Evolutionary conservation across 2,888 invertebrate species (phyloP).

Genomic region (Sympetrum striolatum): DNA sequence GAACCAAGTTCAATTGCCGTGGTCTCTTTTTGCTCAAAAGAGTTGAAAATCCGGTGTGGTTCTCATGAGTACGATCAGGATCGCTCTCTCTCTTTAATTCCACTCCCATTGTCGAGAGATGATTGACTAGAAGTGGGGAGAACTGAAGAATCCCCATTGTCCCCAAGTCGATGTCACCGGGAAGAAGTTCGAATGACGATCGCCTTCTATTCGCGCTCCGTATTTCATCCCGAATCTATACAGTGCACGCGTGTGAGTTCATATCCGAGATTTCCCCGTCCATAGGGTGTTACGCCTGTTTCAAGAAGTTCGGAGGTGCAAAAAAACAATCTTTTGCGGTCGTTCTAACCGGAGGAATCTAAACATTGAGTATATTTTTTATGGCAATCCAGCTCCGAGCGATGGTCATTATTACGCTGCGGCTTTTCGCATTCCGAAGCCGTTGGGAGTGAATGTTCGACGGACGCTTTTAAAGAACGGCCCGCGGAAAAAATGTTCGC

Average conservation of each 20-base stretch:
- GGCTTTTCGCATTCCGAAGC: too few relatives aligned
- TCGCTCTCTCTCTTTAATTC: not conserved
- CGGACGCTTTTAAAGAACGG: too few relatives aligned
- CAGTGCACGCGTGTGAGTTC: not conserved
- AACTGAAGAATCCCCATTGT: not conserved
- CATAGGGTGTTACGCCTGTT: not conserved
- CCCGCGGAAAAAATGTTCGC: too few relatives aligned
- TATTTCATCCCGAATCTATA: not conserved
- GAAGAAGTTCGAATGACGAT: not conserved
- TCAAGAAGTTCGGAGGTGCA: not conserved
- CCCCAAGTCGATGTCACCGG: not conserved
- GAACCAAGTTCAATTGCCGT: not conserved
- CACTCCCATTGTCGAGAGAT: not conserved
- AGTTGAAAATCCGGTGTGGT: not conserved
- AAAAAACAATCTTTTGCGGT: not conserved
- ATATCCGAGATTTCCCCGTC: not conserved
- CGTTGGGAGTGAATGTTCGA: too few relatives aligned
- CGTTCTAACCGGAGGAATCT: too few relatives aligned
- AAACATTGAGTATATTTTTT: too few relatives aligned
- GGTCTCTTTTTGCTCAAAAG: not conserved
- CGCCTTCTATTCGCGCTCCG: not conserved
- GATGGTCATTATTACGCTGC: too few relatives aligned
- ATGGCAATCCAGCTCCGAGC: too few relatives aligned
- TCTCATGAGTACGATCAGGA: not conserved
- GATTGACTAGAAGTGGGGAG: not conserved